phyloP scores from a whole-genome alignment of 2,113 vertebrate genomes.

The Micromys minutus region DNA sequence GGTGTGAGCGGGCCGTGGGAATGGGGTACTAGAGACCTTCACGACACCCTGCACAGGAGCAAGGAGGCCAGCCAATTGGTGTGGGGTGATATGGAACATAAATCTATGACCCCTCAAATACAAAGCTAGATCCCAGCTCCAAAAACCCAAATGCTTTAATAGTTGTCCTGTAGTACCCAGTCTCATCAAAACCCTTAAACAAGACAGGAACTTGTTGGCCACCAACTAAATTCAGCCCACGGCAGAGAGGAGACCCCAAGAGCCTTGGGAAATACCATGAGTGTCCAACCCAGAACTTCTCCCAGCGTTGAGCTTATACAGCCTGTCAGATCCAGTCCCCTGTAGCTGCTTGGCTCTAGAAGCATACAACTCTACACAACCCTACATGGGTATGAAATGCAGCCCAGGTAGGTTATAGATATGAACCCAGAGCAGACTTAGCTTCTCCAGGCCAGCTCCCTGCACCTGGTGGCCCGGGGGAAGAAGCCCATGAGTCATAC shows the following conservation, averaged over 20 bases:
- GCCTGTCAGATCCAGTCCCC: background rate
- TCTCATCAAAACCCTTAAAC: slow-evolving; percentile 36
- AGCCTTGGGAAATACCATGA: background rate
- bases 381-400: background rate
- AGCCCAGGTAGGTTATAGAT: background rate
- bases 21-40: background rate
- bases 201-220: background rate
- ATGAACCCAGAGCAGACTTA: background rate
- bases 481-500: background rate
- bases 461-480: background rate
- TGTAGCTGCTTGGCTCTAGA: slow-evolving; percentile 1
- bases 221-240: slow-evolving; percentile 24
- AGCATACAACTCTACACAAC: background rate
- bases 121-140: slow-evolving; percentile 34
- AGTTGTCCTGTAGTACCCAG: slow-evolving; percentile 15
- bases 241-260: background rate
- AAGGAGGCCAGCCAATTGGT: background rate
- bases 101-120: background rate
- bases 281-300: background rate
- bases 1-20: background rate
- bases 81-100: background rate
- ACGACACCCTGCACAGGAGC: background rate
- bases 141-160: slow-evolving; percentile 71
- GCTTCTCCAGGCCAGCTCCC: background rate
- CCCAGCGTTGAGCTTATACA: background rate